Evolutionary conservation across 35 echinoderm and acorn worm species (phyloP).

Genomic region (Ptychodera flava): DNA sequence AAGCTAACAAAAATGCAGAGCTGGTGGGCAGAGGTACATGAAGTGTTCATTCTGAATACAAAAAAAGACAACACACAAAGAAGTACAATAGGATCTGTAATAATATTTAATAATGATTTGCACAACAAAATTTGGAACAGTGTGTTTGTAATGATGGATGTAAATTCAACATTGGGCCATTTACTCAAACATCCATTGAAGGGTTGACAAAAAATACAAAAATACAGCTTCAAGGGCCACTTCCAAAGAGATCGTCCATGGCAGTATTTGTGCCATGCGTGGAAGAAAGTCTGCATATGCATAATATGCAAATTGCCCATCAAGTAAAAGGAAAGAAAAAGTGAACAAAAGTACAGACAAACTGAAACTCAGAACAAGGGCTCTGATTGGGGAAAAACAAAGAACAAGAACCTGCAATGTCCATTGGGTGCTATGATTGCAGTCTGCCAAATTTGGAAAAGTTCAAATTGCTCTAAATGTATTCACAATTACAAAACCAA

Average conservation of each 20-base stretch:
- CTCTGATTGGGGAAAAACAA: background rate
- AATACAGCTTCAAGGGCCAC: background rate
- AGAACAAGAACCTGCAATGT: background rate
- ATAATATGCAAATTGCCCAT: background rate
- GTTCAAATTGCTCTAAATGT: too few relatives aligned
- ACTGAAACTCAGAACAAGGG: background rate
- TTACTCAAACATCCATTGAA: background rate
- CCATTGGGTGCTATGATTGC: background rate
- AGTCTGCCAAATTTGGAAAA: background rate
- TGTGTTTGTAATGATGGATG: constrained; percentile 1
- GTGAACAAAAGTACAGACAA: background rate
- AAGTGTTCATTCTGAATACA: too few relatives aligned
- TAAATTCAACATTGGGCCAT: constrained; percentile 1
- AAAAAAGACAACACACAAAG: background rate
- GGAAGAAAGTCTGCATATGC: background rate
- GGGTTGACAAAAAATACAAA: background rate
- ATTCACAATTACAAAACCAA: too few relatives aligned
- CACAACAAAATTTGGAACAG: constrained; percentile 1
- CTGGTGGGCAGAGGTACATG: too few relatives aligned
- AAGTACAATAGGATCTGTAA: background rate
- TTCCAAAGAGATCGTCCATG: background rate
- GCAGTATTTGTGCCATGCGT: background rate
- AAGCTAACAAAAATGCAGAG: too few relatives aligned
- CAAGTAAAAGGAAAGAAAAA: too few relatives aligned
- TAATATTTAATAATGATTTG: constrained; percentile 2